Percentiles rank a stretch among this genome's conserved stretches.
phyloP scores from a whole-genome alignment of 1,140 invertebrate genomes.

The Neelides sp. region DNA sequence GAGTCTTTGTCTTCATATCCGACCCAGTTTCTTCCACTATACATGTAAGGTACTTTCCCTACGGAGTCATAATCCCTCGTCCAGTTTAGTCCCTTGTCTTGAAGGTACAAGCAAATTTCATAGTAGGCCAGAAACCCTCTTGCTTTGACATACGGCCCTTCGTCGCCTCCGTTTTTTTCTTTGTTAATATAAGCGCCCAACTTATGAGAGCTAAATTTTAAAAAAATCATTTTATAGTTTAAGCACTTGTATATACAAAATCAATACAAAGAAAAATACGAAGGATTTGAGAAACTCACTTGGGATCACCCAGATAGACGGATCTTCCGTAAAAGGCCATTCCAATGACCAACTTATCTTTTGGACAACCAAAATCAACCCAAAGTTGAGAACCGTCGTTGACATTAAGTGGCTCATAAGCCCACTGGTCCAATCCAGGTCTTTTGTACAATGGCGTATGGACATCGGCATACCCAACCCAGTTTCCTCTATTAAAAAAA shows the following conservation, averaged over 20 bases:
- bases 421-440: conserved; percentile 36
- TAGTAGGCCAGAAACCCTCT: conserved; percentile 78
- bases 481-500: conserved; percentile 36
- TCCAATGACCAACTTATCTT: conserved; percentile 42
- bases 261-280: no score
- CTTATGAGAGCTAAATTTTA: no score
- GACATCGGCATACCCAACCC: conserved; percentile 34
- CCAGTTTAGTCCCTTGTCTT: conserved; percentile 57
- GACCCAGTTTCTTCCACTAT: conserved; percentile 26
- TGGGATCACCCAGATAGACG: conserved; percentile 37
- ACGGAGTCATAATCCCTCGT: conserved; percentile 65
- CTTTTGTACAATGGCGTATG: conserved; percentile 36
- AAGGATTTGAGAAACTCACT: no score
- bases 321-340: conserved; percentile 41
- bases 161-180: conserved; percentile 66
- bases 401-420: conserved; percentile 38
- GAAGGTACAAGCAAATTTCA: conserved; percentile 62
- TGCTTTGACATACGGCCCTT: conserved; percentile 70
- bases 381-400: conserved; percentile 38
- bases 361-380: conserved; percentile 37
- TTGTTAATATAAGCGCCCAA: conserved; percentile 74
- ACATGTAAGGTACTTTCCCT: conserved; percentile 49
- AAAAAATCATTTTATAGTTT: no score
- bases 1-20: conserved; percentile 28
- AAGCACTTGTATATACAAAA: no score